phyloP scores from a whole-genome alignment of 2,888 invertebrate genomes.

The Drosophila prolongata region DNA sequence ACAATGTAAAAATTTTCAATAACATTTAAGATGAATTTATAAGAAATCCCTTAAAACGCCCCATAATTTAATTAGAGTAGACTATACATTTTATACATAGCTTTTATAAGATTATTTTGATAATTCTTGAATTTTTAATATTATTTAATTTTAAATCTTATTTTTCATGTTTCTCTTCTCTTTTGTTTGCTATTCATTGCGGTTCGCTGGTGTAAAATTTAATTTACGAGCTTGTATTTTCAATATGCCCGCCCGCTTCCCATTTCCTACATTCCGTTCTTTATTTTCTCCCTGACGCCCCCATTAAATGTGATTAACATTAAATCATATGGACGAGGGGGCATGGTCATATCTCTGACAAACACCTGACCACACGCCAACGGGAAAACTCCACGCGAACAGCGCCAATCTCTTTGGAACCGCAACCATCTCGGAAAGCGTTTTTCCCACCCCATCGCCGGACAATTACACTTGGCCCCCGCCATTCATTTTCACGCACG shows the following conservation, averaged over 20 bases:
- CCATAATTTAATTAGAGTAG: too few relatives aligned
- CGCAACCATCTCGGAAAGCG: conserved; percentile 23
- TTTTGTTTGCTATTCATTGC: conserved; percentile 68
- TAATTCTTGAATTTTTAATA: not conserved
- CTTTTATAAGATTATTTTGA: not conserved
- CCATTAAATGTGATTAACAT: conserved; percentile 77
- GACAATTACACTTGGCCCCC: conserved; percentile 72
- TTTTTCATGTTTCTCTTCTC: not conserved
- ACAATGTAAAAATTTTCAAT: too few relatives aligned
- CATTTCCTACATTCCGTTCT: conserved; percentile 5
- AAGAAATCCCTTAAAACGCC: too few relatives aligned
- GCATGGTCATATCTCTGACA: conserved; percentile 63
- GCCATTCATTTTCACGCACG: conserved; percentile 78
- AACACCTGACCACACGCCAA: conserved; percentile 67
- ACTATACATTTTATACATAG: not conserved
- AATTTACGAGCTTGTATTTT: conserved; percentile 78
- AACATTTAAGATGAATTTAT: too few relatives aligned
- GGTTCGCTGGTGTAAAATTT: conserved; percentile 73
- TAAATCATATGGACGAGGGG: conserved; percentile 67
- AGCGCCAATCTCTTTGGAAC: conserved; percentile 28
- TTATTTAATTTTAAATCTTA: not conserved
- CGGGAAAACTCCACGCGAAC: conserved; percentile 37
- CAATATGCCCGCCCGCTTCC: conserved; percentile 54
- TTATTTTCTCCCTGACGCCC: conserved; percentile 4
- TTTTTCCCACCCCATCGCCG: conserved; percentile 30